Conservation (phyloP, 1,140 invertebrate species). For the Onthophagus taurus region DNA sequence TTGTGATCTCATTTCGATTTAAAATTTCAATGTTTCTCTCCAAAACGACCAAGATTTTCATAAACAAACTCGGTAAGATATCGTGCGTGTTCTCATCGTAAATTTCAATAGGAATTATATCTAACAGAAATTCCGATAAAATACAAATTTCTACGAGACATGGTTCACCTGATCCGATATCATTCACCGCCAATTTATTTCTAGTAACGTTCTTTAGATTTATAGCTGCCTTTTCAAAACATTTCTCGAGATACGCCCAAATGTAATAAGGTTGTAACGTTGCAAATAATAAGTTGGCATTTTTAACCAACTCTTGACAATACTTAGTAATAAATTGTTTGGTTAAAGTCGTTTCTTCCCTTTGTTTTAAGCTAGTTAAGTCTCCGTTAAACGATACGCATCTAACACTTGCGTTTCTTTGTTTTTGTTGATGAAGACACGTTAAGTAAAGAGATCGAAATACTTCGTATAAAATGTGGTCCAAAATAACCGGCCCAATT, state of each 20-base stretch:
- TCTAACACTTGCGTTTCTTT: constrained; percentile 25
- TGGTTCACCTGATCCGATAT: constrained; percentile 52
- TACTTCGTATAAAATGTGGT: constrained; percentile 77
- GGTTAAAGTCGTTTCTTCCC: constrained; percentile 26
- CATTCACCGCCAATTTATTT: constrained; percentile 36
- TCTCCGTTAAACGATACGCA: constrained; percentile 36
- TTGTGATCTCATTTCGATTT: constrained; percentile 51
- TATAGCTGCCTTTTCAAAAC: constrained; percentile 51
- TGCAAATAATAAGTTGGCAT: constrained; percentile 77
- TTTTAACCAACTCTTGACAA: constrained; percentile 61
- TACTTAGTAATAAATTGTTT: constrained; percentile 32
- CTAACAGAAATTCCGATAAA: constrained; percentile 68
- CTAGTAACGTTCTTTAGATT: constrained; percentile 26
- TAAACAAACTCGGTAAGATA: constrained; percentile 64
- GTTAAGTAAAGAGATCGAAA: constrained; percentile 52
- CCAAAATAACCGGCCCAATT: constrained; percentile 75
- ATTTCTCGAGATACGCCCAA: constrained; percentile 70
- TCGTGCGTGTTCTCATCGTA: constrained; percentile 72
- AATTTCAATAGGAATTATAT: constrained; percentile 70
- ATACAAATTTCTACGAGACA: constrained; percentile 56
- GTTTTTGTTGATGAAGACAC: constrained; percentile 33
- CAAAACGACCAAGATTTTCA: constrained; percentile 53
- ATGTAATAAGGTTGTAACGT: constrained; percentile 79
- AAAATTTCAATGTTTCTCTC: constrained; percentile 49
- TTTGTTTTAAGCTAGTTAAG: constrained; percentile 31